These are phyloP conservation scores for Itoplectis maculator DNA, from an alignment of 2,888 invertebrate genomes.

Conservation along the genomic window DNA sequence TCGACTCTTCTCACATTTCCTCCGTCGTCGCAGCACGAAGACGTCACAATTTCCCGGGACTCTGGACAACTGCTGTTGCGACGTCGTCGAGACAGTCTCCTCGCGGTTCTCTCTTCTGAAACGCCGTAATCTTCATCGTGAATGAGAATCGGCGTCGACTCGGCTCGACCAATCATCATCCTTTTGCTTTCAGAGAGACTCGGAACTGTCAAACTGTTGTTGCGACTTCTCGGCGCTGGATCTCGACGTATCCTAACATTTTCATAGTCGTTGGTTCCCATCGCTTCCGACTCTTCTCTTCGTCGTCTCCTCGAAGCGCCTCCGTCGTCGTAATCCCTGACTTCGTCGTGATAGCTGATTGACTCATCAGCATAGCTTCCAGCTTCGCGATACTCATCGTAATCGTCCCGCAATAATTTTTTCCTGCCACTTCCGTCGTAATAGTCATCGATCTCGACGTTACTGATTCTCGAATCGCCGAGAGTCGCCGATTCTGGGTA, in stretches of 20 bases:
- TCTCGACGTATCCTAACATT: conserved; percentile 70
- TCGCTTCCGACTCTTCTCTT: conserved; percentile 50
- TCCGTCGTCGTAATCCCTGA: conserved; percentile 41
- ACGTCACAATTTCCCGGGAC: conserved; percentile 68
- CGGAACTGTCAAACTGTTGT: conserved; percentile 70
- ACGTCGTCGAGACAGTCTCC: conserved; percentile 74
- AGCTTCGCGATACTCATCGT: conserved; percentile 46
- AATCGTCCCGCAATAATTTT: no score
- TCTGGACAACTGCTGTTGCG: conserved; percentile 80
- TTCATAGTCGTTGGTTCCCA: conserved; percentile 71
- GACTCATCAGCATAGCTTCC: conserved; percentile 47
- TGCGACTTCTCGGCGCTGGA: conserved; percentile 53
- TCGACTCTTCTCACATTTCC: conserved; percentile 26
- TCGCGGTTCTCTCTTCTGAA: conserved; percentile 66
- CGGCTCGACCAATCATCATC: conserved; percentile 78
- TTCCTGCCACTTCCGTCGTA: no score
- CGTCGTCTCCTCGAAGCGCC: conserved; percentile 66
- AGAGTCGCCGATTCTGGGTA: conserved; percentile 74
- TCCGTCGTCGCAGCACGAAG: no score
- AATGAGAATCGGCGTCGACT: conserved; percentile 80
- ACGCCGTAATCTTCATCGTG: conserved; percentile 75
- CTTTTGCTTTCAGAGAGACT: conserved; percentile 73
- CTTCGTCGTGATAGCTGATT: conserved; percentile 36
- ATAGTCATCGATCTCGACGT: conserved; percentile 67
- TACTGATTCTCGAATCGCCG: conserved; percentile 67